Conservation (phyloP, 2,113 vertebrate species). For the Pycnonotus jocosus region DNA sequence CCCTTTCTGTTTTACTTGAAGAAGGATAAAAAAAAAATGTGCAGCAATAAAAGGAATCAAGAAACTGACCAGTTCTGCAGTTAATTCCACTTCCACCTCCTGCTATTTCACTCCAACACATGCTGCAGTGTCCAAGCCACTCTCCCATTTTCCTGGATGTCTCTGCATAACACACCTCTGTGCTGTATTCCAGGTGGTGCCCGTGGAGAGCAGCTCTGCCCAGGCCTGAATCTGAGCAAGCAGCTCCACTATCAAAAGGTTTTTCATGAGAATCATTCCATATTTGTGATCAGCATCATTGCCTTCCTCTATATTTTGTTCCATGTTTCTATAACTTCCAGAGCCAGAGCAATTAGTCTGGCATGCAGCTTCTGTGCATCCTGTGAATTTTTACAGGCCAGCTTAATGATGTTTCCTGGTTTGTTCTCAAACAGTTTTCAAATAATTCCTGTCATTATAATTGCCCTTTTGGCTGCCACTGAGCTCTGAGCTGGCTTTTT, state of each 20-base stretch:
- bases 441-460: not conserved
- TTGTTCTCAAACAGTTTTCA: not conserved
- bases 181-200: not conserved
- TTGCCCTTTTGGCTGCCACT: not conserved
- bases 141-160: not conserved
- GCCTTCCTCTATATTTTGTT: not conserved
- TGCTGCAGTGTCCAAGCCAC: not conserved
- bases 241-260: not conserved
- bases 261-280: not conserved
- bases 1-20: not conserved
- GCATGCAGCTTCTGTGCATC: not conserved
- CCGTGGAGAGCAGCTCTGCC: not conserved
- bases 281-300: not conserved
- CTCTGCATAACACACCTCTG: not conserved
- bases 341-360: not conserved
- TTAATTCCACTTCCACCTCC: not conserved
- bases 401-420: not conserved
- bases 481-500: not conserved
- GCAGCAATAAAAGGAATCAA: not conserved
- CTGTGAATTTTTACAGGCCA: not conserved
- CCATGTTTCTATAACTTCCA: not conserved
- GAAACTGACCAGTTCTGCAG: not conserved
- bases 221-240: not conserved
- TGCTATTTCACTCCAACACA: not conserved
- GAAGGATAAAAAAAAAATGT: not conserved